Base-by-base conservation (phyloP, 2,797 vertebrate species). In the Pagetopsis macropterus region DNA sequence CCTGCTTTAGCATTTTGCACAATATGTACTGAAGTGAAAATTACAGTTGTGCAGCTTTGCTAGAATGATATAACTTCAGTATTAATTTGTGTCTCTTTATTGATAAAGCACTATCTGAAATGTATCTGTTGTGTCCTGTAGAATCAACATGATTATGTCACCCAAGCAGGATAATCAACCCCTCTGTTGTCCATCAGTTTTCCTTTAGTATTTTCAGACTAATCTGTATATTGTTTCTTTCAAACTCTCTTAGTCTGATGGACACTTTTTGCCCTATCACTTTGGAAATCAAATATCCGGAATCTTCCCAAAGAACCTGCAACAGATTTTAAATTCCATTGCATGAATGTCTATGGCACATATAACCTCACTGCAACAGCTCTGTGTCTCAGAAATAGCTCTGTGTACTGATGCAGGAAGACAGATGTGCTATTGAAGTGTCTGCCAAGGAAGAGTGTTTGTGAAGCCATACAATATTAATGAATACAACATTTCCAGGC, bases 401-500 rank as follows among this genome's bases (percentile, higher is more conserved):
- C 58, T 31, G 52, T 9, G 21, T 52, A 15, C 67, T 49, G 72
- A 78, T 56, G 79, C 79, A 31, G 21, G 63, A 21, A 77, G 82
- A 88, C 86, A 83, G 78, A 89, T 84, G 83, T 87, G 81, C 62
- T 56, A 27, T 65, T 43, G 65, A 81, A 69, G 76, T 79, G 68
- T 40, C 40, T 65, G 70, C 14, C 27, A 41, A 67, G 73, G 61
- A 60, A 12, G 9, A 64, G 70, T 68, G 84, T 74, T 75, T 77
- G 85, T 72, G 76, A 81, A 79, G 56, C 72, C 49, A 79, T 91
- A 71, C 67, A 90, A 86, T 90, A 90, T 90, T 90, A 91, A 91
- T 88, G 89, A 90, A 85, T 65, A 71, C 70, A 76, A 82, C 79
- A 82, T 88, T 91, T 87, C 76, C 79, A 67, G 37, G 46, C 62